These are phyloP conservation scores for Dolichotis patagonum DNA, from an alignment of 2,113 vertebrate species.

Conservation along the genomic window DNA sequence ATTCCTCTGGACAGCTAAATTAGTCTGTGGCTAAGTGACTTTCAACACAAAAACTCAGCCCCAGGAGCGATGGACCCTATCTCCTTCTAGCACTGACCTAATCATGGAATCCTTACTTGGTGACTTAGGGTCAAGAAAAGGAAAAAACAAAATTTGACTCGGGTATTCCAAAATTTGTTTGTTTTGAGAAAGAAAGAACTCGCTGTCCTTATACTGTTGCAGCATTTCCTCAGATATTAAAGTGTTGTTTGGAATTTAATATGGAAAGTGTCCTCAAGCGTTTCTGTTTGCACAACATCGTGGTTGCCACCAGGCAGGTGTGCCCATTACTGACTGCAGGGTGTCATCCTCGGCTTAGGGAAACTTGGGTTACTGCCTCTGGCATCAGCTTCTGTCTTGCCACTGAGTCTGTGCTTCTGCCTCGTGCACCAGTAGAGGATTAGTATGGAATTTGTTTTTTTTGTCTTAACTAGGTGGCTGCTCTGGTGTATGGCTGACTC, in stretches of 20 bases:
- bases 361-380: neutral
- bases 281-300: neutral
- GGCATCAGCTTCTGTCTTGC: neutral
- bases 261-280: neutral
- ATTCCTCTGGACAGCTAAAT: neutral
- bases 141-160: neutral
- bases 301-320: neutral
- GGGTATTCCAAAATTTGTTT: neutral
- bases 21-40: neutral
- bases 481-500: neutral
- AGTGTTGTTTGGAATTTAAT: neutral
- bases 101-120: neutral
- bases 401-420: neutral
- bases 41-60: neutral
- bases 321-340: neutral
- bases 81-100: neutral
- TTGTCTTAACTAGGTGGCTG: neutral
- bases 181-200: neutral
- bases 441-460: neutral
- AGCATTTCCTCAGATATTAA: neutral
- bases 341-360: neutral
- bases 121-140: neutral
- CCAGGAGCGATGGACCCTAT: neutral
- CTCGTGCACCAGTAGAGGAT: neutral
- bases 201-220: neutral